Evolutionary conservation across 2,888 invertebrate species (phyloP).

Genomic region (Neoascia interrupta): DNA sequence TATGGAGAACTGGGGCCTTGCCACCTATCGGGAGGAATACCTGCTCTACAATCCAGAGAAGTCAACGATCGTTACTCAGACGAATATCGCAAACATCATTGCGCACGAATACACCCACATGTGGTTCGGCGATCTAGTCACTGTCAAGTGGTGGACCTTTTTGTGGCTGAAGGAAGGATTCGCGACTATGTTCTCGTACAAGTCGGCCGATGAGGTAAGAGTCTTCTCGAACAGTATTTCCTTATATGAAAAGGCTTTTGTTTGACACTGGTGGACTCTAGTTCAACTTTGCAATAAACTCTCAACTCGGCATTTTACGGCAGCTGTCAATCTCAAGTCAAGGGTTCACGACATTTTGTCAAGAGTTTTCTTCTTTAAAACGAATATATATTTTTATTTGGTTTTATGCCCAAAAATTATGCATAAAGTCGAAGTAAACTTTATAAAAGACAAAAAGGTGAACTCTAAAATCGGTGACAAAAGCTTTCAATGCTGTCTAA

Average conservation of each 20-base stretch:
- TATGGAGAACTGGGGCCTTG: constrained; percentile 97
- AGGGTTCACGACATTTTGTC: too few species aligned
- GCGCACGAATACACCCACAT: constrained; percentile 85
- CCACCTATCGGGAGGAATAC: constrained; percentile 81
- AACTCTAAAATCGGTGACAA: too few species aligned
- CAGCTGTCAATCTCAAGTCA: too few species aligned
- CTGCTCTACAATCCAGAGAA: constrained; percentile 74
- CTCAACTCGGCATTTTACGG: too few species aligned
- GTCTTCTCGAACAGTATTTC: neutral
- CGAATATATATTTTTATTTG: too few species aligned
- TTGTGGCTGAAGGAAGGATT: constrained; percentile 89
- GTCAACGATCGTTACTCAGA: constrained; percentile 75
- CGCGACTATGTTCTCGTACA: constrained; percentile 76
- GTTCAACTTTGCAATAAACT: neutral
- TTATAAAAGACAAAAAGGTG: too few species aligned
- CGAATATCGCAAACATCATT: constrained; percentile 81
- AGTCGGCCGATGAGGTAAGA: constrained; percentile 74
- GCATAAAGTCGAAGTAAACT: too few species aligned
- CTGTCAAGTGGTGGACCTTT: constrained; percentile 86
- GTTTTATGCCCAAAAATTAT: too few species aligned
- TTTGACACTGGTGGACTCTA: neutral
- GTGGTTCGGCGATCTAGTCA: constrained; percentile 90
- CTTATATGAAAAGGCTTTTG: neutral
- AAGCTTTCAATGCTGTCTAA: too few species aligned
- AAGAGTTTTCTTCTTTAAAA: too few species aligned